phyloP scores from a whole-genome alignment of 2,888 invertebrate genomes.

The Mythimna loreyi region DNA sequence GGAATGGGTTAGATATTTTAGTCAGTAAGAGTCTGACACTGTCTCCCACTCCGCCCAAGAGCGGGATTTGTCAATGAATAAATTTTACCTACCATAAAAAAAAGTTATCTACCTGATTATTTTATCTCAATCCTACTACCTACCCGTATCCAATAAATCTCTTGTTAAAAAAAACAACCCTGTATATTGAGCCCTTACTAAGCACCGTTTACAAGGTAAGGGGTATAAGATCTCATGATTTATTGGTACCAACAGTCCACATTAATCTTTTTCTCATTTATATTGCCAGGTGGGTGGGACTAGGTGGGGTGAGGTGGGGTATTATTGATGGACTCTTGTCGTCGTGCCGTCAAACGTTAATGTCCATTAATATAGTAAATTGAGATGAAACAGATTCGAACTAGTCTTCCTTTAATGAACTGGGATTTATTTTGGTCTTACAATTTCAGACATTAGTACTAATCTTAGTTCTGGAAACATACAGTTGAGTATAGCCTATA shows the following conservation, averaged over 20 bases:
- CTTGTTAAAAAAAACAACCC: slow-evolving; percentile 14
- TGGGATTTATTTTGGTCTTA: not conserved
- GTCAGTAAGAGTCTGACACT: too few species aligned
- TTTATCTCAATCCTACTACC: slow-evolving; percentile 13
- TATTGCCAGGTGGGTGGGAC: slow-evolving; percentile 63
- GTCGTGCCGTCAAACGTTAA: slow-evolving; percentile 56
- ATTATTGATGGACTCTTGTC: slow-evolving; percentile 69
- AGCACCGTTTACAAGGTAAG: slow-evolving; percentile 57
- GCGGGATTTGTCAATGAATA: too few species aligned
- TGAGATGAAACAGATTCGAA: slow-evolving; percentile 49
- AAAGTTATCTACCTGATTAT: slow-evolving; percentile 10
- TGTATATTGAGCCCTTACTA: slow-evolving; percentile 39
- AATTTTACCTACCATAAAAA: too few species aligned
- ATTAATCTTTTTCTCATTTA: slow-evolving; percentile 73
- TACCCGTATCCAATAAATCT: slow-evolving; percentile 11
- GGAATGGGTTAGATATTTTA: too few species aligned
- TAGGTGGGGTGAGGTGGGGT: not conserved
- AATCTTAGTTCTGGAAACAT: too few species aligned
- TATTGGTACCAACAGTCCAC: slow-evolving; percentile 68
- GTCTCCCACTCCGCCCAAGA: too few species aligned
- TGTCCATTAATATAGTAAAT: slow-evolving; percentile 60
- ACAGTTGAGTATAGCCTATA: too few species aligned
- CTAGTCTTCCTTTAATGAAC: slow-evolving; percentile 10
- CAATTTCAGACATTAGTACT: not conserved
- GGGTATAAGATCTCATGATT: slow-evolving; percentile 64